Base-by-base conservation (phyloP, 2,113 vertebrate genomes). In the Eublepharis macularius region DNA sequence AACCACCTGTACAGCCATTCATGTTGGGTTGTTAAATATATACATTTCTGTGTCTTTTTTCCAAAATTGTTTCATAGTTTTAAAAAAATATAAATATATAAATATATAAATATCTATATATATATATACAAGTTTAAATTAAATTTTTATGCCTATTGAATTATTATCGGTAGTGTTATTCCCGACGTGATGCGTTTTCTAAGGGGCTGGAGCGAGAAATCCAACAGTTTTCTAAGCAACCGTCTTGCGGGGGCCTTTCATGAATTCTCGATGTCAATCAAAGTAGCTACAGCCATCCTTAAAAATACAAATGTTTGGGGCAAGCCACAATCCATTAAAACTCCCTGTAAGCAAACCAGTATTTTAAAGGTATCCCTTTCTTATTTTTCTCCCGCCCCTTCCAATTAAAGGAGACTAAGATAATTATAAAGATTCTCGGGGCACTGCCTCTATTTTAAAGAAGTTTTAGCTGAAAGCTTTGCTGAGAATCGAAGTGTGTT, bases 1-100 rank as follows among this genome's bases (percentile, higher is more conserved):
- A 96, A 92, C 96, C 95, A 96, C 93, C 96, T 98, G 98, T 99
- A 98, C 97, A 98, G 97, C 95, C 96, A 96, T 97, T 98, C 96
- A 96, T 97, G 96, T 95, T 95, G 96, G 78, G 47, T 70, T 69
- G 75, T 95, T 92, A 97, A 96, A 95, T 97, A 97, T 96, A 97
- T 96, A 95, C 94, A 96, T 96, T 96, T 94, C 93, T 96, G 96
- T 97, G 96, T 97, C 94, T 95, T 96, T 92, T 89, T 80, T 92
- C 93, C 87, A 63, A 90, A 97, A 95, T 94, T 96, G 96, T 96
- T 97, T 97, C 94, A 96, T 96, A 97, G 96, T 96, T 96, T 94
- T 92, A 96, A 96, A 95, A 95, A 47, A 63, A 60, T 63, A 63
- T 63, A 63, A 63, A 65, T 81, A 69, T 60, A 72, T 57, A 82